These are phyloP conservation scores for Ostrea denselamellosa DNA, from an alignment of 1,140 invertebrate genomes.

Conservation along the genomic window DNA sequence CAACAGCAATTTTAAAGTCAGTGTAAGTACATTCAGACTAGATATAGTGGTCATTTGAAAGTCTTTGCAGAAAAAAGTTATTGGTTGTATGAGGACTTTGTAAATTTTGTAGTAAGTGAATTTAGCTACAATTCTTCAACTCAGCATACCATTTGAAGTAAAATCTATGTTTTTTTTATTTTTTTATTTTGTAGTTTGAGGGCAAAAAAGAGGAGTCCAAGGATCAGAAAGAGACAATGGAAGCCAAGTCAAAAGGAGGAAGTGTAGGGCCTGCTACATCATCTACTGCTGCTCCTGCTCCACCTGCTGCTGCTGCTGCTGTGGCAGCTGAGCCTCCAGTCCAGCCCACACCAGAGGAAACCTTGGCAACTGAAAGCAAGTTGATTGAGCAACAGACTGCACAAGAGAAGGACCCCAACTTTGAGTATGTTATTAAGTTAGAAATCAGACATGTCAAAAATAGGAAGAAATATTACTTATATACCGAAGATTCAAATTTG, in stretches of 20 bases:
- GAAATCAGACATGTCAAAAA: no score
- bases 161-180: no score
- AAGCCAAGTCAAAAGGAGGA: background rate
- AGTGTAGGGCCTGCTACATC: background rate
- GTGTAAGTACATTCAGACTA: conserved; percentile 35
- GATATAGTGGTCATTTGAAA: no score
- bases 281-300: background rate
- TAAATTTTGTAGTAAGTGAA: no score
- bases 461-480: no score
- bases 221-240: background rate
- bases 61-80: no score
- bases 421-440: background rate
- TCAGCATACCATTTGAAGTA: background rate
- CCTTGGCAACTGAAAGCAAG: background rate
- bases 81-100: no score
- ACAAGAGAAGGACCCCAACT: conserved; percentile 1
- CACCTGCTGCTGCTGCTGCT: background rate
- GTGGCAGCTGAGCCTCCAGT: background rate
- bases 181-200: background rate
- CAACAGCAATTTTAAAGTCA: conserved; percentile 49
- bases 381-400: background rate
- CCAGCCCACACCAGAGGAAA: background rate
- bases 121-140: no score
- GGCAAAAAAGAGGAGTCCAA: conserved; percentile 25
- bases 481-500: no score